Evolutionary conservation across 2,888 invertebrate genomes (phyloP), one percentile per base, ranked within the genome.

Genomic region (Rugalucina vietnamica): DNA sequence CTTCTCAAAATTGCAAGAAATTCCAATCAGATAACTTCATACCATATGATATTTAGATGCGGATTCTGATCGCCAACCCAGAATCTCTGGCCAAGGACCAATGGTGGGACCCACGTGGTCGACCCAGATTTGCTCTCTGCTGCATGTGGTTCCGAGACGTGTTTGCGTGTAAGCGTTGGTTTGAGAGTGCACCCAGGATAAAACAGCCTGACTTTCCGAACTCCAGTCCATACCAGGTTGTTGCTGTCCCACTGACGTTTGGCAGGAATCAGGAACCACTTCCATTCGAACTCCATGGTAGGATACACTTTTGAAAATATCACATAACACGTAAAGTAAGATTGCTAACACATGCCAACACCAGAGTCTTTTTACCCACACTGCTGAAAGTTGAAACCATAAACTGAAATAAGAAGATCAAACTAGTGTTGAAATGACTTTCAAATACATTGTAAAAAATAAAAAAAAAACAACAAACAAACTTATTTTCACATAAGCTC

Each of bases 171-270:
- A 83, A 81, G 27, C 50, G 72, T 4, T 88, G 83, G 76, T 85
- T 88, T 76, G 88, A 88, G 36, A 88, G 88, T 18, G 88, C 88
- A 43, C 60, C 24, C 21, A 70, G 84, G 1, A 86, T 91, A 77
- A 90, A 89, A 49, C 90, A 91, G 80, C 90, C 88, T 0, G 90
- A 90, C 71, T 91, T 91, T 36, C 91, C 91, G 8, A 76, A 79
- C 57, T 79, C 71, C 12, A 65, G 49, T 29, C 75, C 77, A 12
- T 76, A 72, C 36, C 79, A 85, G 60, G 65, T 71, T 12, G 54
- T 88, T 27, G 81, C 79, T 29, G 74, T 84, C 8, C 87, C 87
- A 0, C 69, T 88, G 72, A 88, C 87, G 21, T 87, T 82, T 49
- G 87, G 87, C 1, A 21, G 60, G 29, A 79, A 82, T n/a, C 54